Conservation (phyloP, 1,140 invertebrate genomes). For the Drosophila lacertosa region DNA sequence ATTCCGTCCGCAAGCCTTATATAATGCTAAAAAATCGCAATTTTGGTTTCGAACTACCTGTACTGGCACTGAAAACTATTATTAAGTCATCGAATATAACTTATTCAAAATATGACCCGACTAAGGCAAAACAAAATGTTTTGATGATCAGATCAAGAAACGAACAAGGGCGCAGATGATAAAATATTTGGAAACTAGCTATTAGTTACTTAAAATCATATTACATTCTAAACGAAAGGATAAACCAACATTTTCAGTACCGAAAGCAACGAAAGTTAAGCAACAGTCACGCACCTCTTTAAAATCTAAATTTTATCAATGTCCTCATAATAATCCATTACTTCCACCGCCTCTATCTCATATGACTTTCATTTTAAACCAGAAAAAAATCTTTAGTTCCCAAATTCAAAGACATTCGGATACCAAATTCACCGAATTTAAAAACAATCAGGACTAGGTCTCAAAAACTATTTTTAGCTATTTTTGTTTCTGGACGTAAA, state of each 20-base stretch:
- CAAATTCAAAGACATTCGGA: neutral
- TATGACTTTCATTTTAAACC: neutral
- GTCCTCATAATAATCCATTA: neutral
- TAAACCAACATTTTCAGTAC: neutral
- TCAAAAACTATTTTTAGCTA: neutral
- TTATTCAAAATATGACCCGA: too few species aligned
- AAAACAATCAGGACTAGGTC: too few species aligned
- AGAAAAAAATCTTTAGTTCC: neutral
- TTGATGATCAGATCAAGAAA: neutral
- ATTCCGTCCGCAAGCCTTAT: neutral
- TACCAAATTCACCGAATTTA: neutral
- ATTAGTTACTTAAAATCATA: neutral
- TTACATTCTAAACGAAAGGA: constrained; percentile 1
- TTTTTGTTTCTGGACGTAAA: neutral
- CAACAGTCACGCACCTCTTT: neutral
- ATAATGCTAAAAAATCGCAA: neutral
- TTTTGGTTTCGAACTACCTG: neutral
- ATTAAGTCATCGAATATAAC: neutral
- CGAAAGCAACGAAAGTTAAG: neutral
- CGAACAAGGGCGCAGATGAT: neutral
- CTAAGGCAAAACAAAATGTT: neutral
- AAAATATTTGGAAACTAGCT: too few species aligned
- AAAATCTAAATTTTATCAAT: neutral
- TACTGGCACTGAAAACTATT: neutral
- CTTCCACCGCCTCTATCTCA: neutral